Base-by-base conservation (phyloP, 2,797 vertebrate genomes). In the Sebastes iracundus region DNA sequence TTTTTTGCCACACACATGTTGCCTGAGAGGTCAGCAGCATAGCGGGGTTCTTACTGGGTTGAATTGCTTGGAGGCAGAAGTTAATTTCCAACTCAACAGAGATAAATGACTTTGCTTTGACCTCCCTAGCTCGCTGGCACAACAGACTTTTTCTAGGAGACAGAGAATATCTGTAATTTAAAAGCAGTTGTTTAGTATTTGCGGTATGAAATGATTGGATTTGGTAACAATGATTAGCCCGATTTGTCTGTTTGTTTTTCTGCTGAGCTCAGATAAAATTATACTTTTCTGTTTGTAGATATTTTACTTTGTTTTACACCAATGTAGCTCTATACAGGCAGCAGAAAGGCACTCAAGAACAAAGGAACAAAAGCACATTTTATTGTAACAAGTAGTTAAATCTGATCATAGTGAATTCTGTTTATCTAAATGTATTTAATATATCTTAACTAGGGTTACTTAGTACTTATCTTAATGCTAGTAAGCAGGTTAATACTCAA, bases 71-170 rank as follows among this genome's bases (percentile, higher is more conserved):
- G 74, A 92, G 93, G 90, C 88, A 90, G 85, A 89, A 91, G 89
- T 93, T 93, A 90, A 93, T 94, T 92, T 93, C 90, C 88, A 88
- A 81, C 90, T 88, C 90, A 92, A 79, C 87, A 83, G 85, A 92
- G 92, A 93, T 87, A 87, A 90, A 94, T 87, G 85, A 92, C 92
- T 90, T 93, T 91, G 83, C 88, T 83, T 84, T 91, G 90, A 92
- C 90, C 92, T 91, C 72, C 62, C 28, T 69, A 33, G 74, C 83
- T 90, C 3, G 4, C 82, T 82, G 84, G 82, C 80, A 88, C 80
- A 90, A 90, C 89, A 93, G 77, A 55, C 71, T 53, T 87, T 52
- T 88, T 88, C 53, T 53, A 9, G 22, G 68, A 88, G 81, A 77
- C 76, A 5, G n/a, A 35, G 27, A 84, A 79, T 81, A 75, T 79